Percentiles rank a stretch among this genome's conserved stretches.
Conservation (phyloP, 2,797 vertebrate species). For the Gymnoscopelus braueri region DNA sequence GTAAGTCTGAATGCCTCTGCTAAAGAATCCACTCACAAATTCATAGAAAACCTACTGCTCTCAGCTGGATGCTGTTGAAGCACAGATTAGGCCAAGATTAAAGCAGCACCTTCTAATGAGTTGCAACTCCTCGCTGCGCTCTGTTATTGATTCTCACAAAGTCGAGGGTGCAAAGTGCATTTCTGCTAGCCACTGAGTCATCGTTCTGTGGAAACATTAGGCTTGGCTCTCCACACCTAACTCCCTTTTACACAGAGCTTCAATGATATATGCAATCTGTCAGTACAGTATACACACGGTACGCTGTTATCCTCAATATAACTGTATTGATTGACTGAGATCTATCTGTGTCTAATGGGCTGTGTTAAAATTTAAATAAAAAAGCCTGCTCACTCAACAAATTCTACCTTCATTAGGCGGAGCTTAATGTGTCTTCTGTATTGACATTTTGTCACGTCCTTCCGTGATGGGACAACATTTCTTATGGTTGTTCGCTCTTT, state of each 20-base stretch:
- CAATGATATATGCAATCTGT: constrained; percentile 11
- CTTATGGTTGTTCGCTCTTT: neutral
- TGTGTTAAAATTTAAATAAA: neutral
- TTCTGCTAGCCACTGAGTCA: constrained; percentile 52
- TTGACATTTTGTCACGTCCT: neutral
- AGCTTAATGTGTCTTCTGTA: constrained; percentile 13
- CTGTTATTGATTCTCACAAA: constrained; percentile 59
- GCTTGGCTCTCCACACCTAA: constrained; percentile 23
- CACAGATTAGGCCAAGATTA: constrained; percentile 58
- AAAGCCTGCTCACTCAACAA: constrained; percentile 3
- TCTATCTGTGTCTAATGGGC: constrained; percentile 39
- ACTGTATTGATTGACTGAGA: constrained; percentile 22
- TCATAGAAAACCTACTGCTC: constrained; percentile 25
- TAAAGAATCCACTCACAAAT: constrained; percentile 40
- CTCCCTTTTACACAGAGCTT: constrained; percentile 15
- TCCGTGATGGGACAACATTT: neutral
- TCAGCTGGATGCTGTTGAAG: constrained; percentile 27
- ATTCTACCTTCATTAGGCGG: constrained; percentile 21
- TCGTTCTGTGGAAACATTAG: constrained; percentile 58
- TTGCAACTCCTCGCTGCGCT: constrained; percentile 52
- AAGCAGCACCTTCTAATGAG: constrained; percentile 50
- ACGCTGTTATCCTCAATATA: neutral
- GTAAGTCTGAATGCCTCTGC: constrained; percentile 76
- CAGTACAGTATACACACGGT: constrained; percentile 12
- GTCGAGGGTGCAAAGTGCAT: constrained; percentile 40